Evolutionary conservation across 2,113 vertebrate genomes (phyloP).

Genomic region (Proteles cristata): DNA sequence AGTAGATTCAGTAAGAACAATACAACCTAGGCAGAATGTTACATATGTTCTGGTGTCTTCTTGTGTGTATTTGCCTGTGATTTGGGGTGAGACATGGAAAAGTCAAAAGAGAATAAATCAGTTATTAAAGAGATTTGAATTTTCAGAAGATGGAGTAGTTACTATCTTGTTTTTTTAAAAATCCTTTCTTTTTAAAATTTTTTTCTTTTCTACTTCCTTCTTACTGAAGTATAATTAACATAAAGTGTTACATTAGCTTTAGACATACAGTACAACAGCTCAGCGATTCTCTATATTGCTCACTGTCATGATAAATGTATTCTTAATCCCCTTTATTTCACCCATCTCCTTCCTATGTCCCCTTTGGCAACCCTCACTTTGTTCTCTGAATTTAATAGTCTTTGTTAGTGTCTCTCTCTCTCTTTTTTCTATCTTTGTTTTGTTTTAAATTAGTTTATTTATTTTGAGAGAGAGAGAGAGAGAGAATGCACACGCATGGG

Average conservation of each 20-base stretch:
- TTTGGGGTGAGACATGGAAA: neutral
- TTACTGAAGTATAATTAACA: neutral
- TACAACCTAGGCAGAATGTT: neutral
- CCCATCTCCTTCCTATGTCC: neutral
- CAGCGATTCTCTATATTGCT: neutral
- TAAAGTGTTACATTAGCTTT: neutral
- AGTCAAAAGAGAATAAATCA: neutral
- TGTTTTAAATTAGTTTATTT: too few species aligned
- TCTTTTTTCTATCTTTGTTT: neutral
- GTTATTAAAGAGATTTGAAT: neutral
- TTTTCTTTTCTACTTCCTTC: neutral
- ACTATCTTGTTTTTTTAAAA: neutral
- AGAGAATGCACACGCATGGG: too few species aligned
- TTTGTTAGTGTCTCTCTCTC: neutral
- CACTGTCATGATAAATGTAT: neutral
- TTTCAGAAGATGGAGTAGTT: neutral
- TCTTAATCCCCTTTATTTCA: neutral
- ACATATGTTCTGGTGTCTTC: neutral
- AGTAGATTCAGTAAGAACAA: neutral
- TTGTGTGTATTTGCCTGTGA: neutral
- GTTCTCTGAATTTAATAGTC: neutral
- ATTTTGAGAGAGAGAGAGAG: too few species aligned
- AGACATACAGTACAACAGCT: neutral
- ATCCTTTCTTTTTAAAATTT: neutral
- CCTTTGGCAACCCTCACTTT: neutral